phyloP scores from a whole-genome alignment of 2,113 vertebrate species.

The Cyanoramphus novaezelandiae region DNA sequence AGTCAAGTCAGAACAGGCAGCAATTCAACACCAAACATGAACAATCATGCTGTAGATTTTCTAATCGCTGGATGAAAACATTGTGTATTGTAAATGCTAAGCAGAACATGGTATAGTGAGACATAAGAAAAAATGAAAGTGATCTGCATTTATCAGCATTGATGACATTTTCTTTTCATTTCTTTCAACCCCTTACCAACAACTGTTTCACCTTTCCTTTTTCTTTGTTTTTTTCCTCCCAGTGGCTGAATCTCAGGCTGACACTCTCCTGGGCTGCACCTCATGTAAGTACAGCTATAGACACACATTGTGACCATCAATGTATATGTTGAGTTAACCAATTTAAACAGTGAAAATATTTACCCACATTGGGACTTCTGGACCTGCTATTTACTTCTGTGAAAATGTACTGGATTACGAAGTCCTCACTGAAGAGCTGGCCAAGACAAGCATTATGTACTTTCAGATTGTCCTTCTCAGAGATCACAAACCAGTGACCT shows the following conservation, averaged over 20 bases:
- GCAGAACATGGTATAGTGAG: no score
- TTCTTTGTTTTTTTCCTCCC: background rate
- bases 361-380: background rate
- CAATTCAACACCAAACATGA: background rate
- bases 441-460: background rate
- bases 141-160: background rate
- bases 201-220: background rate
- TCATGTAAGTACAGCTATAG: conserved; percentile 23
- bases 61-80: background rate
- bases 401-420: background rate
- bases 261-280: background rate
- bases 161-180: background rate
- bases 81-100: background rate
- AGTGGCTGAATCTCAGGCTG: background rate
- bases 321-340: background rate
- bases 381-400: background rate
- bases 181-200: background rate
- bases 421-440: background rate
- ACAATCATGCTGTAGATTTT: background rate
- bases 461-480: background rate
- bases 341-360: background rate
- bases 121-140: background rate
- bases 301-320: background rate
- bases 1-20: background rate
- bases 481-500: background rate